Evolutionary conservation across 1,140 invertebrate species (phyloP).

Genomic region (Drosophila pectinifera): DNA sequence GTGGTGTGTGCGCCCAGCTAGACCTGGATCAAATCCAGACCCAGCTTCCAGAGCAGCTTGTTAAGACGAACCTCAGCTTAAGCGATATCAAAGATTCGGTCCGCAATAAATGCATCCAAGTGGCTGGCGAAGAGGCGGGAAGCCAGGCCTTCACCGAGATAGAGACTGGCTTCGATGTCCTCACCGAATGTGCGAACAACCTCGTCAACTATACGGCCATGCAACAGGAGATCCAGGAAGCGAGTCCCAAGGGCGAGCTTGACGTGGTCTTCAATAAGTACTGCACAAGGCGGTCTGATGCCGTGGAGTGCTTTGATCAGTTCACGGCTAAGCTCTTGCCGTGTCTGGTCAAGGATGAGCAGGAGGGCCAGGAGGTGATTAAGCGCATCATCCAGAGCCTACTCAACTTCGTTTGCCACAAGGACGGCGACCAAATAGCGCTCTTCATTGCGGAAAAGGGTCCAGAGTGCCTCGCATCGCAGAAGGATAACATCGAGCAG

Average conservation of each 20-base stretch:
- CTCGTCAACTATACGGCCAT: conserved; percentile 86
- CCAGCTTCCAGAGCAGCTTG: conserved; percentile 58
- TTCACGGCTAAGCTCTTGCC: conserved; percentile 87
- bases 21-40: conserved; percentile 57
- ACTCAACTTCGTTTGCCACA: conserved; percentile 90
- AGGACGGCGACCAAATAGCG: conserved; percentile 93
- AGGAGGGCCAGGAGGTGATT: conserved; percentile 84
- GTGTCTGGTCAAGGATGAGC: conserved; percentile 88
- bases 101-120: conserved; percentile 72
- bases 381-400: conserved; percentile 89
- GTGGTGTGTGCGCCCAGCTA: conserved; percentile 36
- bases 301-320: conserved; percentile 87
- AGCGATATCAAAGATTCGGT: conserved; percentile 57
- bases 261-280: conserved; percentile 86
- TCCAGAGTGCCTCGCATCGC: conserved; percentile 89
- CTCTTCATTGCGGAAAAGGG: conserved; percentile 92
- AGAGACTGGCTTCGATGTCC: conserved; percentile 44
- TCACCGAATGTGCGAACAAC: conserved; percentile 85
- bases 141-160: conserved; percentile 57
- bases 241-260: conserved; percentile 87
- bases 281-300: conserved; percentile 87
- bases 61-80: conserved; percentile 48
- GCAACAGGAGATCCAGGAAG: conserved; percentile 87
- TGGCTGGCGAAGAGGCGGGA: conserved; percentile 72
- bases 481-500: conserved; percentile 87